A percentile compares a stretch with the other conserved stretches of the same genome.
Evolutionary conservation across 2,113 vertebrate species (phyloP).

Genomic region (Ariopsis seemanni): DNA sequence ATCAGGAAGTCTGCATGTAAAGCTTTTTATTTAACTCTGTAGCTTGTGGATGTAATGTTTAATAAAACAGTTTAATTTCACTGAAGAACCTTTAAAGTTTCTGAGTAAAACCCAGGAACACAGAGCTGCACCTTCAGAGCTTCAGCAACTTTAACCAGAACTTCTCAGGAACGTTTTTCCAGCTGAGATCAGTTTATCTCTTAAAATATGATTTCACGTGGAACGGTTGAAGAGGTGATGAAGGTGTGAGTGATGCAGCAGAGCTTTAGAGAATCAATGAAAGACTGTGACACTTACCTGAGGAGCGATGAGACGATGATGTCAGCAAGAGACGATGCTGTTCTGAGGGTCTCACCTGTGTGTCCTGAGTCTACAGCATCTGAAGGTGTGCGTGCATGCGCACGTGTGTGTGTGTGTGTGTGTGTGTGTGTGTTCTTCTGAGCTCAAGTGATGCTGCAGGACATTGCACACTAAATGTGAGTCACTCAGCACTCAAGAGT

Average conservation of each 20-base stretch:
- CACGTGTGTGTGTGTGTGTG: background rate
- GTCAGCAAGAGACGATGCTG: background rate
- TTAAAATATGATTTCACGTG: background rate
- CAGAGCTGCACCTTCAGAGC: background rate
- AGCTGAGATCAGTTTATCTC: background rate
- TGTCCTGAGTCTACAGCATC: constrained; percentile 1
- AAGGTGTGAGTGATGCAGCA: background rate
- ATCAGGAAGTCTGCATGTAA: too few species aligned
- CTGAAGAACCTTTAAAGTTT: background rate
- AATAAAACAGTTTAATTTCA: background rate
- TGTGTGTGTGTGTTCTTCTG: background rate
- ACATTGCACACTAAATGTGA: background rate
- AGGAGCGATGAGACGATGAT: background rate
- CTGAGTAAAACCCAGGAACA: background rate
- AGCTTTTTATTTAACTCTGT: background rate
- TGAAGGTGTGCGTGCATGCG: background rate
- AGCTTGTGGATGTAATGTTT: background rate
- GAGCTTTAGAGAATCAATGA: background rate
- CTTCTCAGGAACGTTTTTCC: background rate
- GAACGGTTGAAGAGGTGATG: background rate
- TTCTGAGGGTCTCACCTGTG: constrained; percentile 17
- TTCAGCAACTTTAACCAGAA: background rate
- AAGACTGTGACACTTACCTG: background rate
- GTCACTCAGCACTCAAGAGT: constrained; percentile 2
- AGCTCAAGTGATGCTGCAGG: constrained; percentile 9